phyloP scores from a whole-genome alignment of 2,113 vertebrate species.

The Mionectes macconnelli region DNA sequence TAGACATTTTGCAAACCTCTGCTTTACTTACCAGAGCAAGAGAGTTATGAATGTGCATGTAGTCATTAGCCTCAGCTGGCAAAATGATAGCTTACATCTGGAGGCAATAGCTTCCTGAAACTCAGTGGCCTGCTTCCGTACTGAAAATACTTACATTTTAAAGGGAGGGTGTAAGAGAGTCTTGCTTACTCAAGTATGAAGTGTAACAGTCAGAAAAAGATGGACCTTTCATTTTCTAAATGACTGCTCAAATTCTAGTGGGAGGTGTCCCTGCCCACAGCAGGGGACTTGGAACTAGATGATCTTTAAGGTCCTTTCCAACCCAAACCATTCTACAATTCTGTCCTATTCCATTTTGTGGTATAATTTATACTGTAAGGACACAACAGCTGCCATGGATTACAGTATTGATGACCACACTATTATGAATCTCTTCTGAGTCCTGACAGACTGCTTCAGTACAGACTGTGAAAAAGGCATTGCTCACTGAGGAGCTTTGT shows the following conservation, averaged over 20 bases:
- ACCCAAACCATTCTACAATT: background rate
- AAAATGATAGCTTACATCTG: conserved; percentile 17
- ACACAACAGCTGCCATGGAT: background rate
- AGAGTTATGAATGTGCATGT: background rate
- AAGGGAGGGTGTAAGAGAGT: background rate
- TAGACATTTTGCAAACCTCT: background rate
- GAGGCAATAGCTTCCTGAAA: conserved; percentile 16
- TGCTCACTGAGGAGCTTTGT: background rate
- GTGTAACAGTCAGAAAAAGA: background rate
- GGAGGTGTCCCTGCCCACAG: background rate
- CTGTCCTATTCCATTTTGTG: background rate
- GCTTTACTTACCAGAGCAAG: background rate
- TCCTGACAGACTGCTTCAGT: background rate
- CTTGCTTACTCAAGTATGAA: background rate
- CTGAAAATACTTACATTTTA: background rate
- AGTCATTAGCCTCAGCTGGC: background rate
- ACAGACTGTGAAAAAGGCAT: background rate
- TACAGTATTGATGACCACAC: background rate
- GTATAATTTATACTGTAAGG: background rate
- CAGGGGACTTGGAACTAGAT: background rate
- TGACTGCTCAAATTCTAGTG: background rate
- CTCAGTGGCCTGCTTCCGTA: background rate
- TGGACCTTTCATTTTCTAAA: background rate
- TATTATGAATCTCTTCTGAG: background rate
- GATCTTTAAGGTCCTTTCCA: background rate